Evolutionary conservation across 2,797 vertebrate species (phyloP).

Genomic region (Ataeniobius toweri): DNA sequence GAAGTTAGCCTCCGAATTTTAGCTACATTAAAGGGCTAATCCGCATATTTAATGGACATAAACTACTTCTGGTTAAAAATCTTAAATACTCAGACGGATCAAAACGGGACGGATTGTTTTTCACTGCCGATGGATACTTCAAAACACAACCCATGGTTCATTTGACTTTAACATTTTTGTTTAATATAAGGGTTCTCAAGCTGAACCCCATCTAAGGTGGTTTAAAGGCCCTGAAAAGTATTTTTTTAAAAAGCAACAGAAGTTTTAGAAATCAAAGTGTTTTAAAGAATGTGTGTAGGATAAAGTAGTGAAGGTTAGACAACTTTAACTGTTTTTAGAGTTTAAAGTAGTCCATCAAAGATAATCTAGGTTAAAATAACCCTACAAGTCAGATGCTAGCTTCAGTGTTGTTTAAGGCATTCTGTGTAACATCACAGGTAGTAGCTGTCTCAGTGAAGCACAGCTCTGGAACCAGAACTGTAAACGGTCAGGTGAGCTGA

Average conservation of each 20-base stretch:
- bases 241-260: background rate
- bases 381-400: background rate
- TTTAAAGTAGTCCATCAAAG: background rate
- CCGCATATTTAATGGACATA: background rate
- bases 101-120: background rate
- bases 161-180: background rate
- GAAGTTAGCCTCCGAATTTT: background rate
- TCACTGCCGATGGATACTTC: background rate
- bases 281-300: no score
- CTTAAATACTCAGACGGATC: background rate
- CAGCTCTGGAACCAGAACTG: slow-evolving; percentile 17
- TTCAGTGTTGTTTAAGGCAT: background rate
- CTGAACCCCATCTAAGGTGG: no score
- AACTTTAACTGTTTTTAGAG: no score
- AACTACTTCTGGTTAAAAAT: background rate
- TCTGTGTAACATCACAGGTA: no score
- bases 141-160: background rate
- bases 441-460: background rate
- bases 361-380: background rate
- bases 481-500: slow-evolving; percentile 2
- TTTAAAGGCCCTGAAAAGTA: background rate
- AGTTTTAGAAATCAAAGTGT: no score
- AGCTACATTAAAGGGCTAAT: background rate
- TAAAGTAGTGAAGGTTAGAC: no score
- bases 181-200: background rate